phyloP scores from a whole-genome alignment of 2,113 vertebrate species.

The Prunella himalayana region DNA sequence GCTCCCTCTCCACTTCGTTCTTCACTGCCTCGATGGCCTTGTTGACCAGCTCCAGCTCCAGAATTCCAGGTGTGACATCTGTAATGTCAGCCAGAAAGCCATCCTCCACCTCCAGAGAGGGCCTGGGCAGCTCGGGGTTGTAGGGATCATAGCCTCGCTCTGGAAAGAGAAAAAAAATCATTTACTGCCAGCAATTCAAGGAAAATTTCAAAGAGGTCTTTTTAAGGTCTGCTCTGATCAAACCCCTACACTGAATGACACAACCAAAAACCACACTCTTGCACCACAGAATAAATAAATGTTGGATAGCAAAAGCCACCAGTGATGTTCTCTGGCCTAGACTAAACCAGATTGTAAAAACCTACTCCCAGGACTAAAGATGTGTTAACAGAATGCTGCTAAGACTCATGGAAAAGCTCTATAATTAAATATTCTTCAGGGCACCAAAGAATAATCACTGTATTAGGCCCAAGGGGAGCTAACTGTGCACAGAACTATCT shows the following conservation, averaged over 20 bases:
- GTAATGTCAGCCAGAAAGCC: background rate
- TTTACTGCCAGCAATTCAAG: background rate
- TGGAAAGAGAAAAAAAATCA: background rate
- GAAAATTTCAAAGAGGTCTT: background rate
- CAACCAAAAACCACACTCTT: background rate
- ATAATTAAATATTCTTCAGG: background rate
- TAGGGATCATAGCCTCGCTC: conserved; percentile 91
- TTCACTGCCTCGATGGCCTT: conserved; percentile 91
- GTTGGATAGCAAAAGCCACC: background rate
- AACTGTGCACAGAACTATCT: background rate
- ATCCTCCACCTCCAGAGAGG: conserved; percentile 71
- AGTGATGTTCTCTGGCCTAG: background rate
- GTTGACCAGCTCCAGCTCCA: conserved; percentile 92
- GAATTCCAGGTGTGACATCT: conserved; percentile 70
- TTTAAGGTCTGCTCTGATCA: background rate
- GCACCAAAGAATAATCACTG: background rate
- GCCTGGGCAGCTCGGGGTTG: conserved; percentile 85
- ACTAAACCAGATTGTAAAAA: background rate
- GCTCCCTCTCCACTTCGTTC: conserved; percentile 88
- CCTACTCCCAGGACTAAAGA: background rate
- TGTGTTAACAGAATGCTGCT: background rate
- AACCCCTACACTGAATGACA: background rate
- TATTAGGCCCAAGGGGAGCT: background rate
- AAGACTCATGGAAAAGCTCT: background rate
- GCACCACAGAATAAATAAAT: background rate